Percentiles rank a stretch among this genome's conserved stretches.
These are phyloP conservation scores for Ophthalmotilapia sp. DNA, from an alignment of 2,113 vertebrate genomes.

Conservation along the genomic window DNA sequence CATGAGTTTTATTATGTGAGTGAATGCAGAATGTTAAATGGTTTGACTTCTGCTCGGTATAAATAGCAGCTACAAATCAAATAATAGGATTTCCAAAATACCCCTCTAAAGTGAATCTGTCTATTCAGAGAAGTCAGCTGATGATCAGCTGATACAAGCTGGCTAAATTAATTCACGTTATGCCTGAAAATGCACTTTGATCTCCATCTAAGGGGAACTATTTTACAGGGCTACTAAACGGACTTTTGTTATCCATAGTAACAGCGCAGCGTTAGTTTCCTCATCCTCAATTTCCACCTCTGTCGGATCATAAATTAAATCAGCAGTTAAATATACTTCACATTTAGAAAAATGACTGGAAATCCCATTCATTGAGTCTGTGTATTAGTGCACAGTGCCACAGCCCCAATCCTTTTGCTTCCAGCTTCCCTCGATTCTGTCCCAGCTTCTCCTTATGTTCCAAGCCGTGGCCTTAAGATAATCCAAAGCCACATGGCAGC, in stretches of 20 bases:
- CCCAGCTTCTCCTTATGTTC: not conserved
- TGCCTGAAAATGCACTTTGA: not conserved
- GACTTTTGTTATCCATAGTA: not conserved
- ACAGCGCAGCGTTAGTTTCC: not conserved
- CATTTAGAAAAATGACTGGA: not conserved
- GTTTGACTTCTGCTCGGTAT: not conserved
- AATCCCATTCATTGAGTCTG: not conserved
- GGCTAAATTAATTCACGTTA: not conserved
- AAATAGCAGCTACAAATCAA: not conserved
- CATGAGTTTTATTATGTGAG: not conserved
- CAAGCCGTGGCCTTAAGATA: constrained; percentile 7
- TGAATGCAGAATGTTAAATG: not conserved
- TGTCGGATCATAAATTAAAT: not conserved
- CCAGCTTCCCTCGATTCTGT: not conserved
- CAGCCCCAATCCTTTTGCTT: not conserved
- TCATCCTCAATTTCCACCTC: not conserved
- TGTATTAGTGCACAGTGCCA: not conserved
- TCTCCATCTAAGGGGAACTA: not conserved
- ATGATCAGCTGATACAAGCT: not conserved
- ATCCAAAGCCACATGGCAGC: constrained; percentile 40
- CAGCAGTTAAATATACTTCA: not conserved
- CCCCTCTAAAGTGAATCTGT: not conserved
- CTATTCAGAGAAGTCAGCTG: not conserved
- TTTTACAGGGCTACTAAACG: not conserved
- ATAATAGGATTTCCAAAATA: not conserved